phyloP scores from a whole-genome alignment of 2,888 invertebrate genomes.

The Lithophane socia region DNA sequence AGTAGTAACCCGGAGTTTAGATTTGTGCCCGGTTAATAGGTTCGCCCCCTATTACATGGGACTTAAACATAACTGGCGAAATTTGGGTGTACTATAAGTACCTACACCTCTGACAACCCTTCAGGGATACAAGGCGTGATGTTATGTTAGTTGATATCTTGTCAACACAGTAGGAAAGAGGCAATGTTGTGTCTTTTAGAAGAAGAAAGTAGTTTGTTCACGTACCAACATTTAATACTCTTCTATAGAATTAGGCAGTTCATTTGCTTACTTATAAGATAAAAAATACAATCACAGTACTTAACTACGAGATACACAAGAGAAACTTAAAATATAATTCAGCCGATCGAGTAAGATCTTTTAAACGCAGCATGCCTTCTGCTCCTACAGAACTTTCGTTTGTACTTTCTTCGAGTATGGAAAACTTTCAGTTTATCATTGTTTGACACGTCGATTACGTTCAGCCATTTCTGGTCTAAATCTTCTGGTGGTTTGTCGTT shows the following conservation, averaged over 20 bases:
- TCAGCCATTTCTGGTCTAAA: constrained; percentile 83
- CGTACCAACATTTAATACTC: constrained; percentile 4
- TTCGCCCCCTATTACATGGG: no score
- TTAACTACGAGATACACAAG: constrained; percentile 44
- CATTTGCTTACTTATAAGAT: constrained; percentile 30
- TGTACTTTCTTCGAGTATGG: constrained; percentile 79
- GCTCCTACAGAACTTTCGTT: constrained; percentile 83
- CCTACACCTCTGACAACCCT: no score
- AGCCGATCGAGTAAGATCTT: constrained; percentile 86
- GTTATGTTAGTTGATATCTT: background rate
- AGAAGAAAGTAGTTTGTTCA: constrained; percentile 6
- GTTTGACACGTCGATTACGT: constrained; percentile 78
- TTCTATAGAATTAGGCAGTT: constrained; percentile 32
- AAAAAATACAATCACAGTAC: constrained; percentile 51
- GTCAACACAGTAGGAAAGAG: background rate
- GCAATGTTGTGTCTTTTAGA: constrained; percentile 4
- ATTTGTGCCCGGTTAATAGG: no score
- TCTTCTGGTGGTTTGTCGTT: constrained; percentile 86
- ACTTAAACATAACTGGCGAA: no score
- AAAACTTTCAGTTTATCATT: constrained; percentile 81
- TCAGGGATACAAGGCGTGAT: no score
- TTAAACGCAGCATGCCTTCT: constrained; percentile 82
- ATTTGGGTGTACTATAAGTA: no score
- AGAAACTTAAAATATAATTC: constrained; percentile 21
- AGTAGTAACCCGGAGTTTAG: no score